phyloP scores from a whole-genome alignment of 2,888 invertebrate species.

The Tenthredo distinguenda region DNA sequence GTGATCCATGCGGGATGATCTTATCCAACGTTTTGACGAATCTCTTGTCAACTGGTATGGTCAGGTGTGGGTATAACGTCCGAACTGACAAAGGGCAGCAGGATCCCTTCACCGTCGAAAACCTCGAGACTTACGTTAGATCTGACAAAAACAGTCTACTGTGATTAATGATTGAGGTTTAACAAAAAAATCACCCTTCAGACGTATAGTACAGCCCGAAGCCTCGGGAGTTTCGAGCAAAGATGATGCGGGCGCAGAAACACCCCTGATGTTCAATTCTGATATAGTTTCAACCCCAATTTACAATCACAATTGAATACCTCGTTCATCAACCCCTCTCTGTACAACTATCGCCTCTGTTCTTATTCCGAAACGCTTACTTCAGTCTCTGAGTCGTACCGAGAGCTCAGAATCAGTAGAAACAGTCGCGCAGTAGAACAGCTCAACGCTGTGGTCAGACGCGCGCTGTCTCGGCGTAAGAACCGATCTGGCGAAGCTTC shows the following conservation, averaged over 20 bases:
- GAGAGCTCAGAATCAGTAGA: not conserved
- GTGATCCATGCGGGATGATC: not conserved
- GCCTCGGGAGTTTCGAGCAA: constrained; percentile 16
- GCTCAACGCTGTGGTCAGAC: constrained; percentile 30
- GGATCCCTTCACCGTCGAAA: not conserved
- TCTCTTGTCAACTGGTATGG: constrained; percentile 6
- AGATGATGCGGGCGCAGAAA: constrained; percentile 39
- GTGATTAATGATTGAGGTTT: constrained; percentile 48
- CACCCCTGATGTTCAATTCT: not conserved
- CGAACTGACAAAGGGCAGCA: not conserved
- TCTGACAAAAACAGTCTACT: constrained; percentile 41
- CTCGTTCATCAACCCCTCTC: not conserved
- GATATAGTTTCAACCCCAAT: not conserved
- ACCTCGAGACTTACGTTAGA: not conserved
- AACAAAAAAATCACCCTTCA: constrained; percentile 44
- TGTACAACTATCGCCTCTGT: not conserved
- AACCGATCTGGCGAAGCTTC: not conserved
- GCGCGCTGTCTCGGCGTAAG: not conserved
- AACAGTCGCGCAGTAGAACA: not conserved
- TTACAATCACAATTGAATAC: not conserved
- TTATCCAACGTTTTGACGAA: constrained; percentile 14
- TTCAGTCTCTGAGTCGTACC: not conserved
- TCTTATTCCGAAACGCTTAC: not conserved
- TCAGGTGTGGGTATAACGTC: not conserved
- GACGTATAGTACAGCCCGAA: not conserved